Base-by-base conservation (phyloP, 2,797 vertebrate species). In the Aphelocoma californica region DNA sequence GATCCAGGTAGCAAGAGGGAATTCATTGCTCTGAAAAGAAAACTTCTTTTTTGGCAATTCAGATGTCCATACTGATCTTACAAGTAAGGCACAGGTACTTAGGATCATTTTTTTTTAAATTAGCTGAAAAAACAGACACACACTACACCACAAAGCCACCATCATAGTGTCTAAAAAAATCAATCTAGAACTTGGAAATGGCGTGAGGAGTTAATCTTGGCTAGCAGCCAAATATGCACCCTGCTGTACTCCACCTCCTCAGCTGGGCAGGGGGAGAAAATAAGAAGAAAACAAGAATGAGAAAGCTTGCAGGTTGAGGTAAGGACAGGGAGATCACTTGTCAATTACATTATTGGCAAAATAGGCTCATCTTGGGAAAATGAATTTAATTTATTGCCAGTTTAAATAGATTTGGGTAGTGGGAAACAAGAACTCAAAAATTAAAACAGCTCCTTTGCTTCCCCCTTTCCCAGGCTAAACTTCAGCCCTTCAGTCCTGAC, bases 131-230 rank as follows among this genome's bases (percentile, higher is more conserved):
- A 51, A 7, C 8, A 62, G 25, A 47, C 1, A 2, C 5, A 20
- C 0, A 0, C 8, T 56, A 9, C 7, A 61, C 13, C 54, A 57
- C 0, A 5, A 57, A 89, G 9, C 24, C 36, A 64, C 28, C 32
- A 51, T 84, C 77, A 40, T 13, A 64, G 34, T 5, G 2, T 60
- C 53, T 81, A 61, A 81, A 92, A 85, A 92, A 47, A 45, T 57
- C 32, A 42, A 9, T 70, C 48, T 70, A 78, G 44, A 74, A 40
- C 23, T 88, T 91, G 18, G 18, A 71, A 71, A 48, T 54, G 3
- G 17, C 36, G 29, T 40, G 45, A 47, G 31, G 29, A 16, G 11
- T 57, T 91, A 65, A 64, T 87, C 18, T 66, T 57, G 38, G 20
- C 26, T 57, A 69, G 44, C 54, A 84, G 25, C 29, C 36, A 62